Base-by-base conservation (phyloP, 1,140 invertebrate genomes). In the Anagrus nilaparvatae region DNA sequence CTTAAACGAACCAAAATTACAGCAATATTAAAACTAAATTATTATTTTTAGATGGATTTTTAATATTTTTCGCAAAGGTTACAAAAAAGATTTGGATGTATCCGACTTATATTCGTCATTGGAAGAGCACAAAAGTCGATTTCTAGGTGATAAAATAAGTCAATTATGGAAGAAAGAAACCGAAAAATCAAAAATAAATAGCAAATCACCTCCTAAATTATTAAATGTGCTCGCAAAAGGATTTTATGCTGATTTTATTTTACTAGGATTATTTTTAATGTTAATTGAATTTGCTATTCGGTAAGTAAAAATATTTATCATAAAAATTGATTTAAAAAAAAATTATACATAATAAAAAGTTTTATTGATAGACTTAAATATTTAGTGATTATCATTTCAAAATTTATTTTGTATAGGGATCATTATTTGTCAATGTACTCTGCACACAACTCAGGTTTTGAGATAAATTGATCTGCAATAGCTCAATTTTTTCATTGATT, bases 31-130 rank as follows among this genome's bases (percentile, higher is more conserved):
- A n/a, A n/a, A n/a, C n/a, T n/a, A n/a, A n/a, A n/a, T 18, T 27
- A 29, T 34, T 17, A 27, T 25, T 46, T 57, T 44, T 37, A 77
- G 75, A 59, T 78, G 75, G 74, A 68, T 70, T 2, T 50, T 71
- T 5, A 62, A 64, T 14, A 66, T 72, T 27, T 78, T 77, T 56
- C 60, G 59, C 48, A 56, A 59, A 40, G 76, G 77, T 9, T 62
- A 69, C 43, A 73, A 74, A 49, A 70, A 67, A 44, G 76, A 80
- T 54, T 58, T 80, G 35, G 69, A 76, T 46, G 65, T 74, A 42
- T 49, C 65, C 17, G 78, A 81, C 62, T 56, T 82, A 2, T 79
- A 73, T 59, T 61, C 69, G 33, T 69, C 77, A 10, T 57, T 81
- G n/a, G 63, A 68, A 45, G 75, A 78, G 51, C 75, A 81, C 50